These are phyloP conservation scores for Leucoraja erinaceus DNA, from an alignment of 2,113 vertebrate genomes.

Conservation along the genomic window DNA sequence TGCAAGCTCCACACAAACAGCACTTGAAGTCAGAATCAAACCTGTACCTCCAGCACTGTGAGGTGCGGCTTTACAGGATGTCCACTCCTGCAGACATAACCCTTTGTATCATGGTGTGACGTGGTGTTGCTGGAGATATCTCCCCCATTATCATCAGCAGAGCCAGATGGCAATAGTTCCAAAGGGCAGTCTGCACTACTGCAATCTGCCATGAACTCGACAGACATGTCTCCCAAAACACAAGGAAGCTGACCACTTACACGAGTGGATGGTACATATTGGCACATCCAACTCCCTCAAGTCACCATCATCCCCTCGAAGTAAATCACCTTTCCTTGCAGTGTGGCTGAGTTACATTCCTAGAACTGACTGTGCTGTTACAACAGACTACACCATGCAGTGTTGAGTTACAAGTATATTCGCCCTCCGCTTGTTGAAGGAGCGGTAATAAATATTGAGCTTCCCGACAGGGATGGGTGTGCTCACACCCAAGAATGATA, in stretches of 20 bases:
- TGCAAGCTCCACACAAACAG: too few species aligned
- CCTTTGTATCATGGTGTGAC: too few species aligned
- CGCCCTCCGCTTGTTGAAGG: neutral
- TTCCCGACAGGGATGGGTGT: too few species aligned
- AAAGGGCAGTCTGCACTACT: neutral
- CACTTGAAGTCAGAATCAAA: too few species aligned
- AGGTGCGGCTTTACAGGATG: too few species aligned
- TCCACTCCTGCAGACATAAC: too few species aligned
- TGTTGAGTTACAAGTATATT: neutral
- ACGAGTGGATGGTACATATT: too few species aligned
- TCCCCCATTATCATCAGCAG: neutral
- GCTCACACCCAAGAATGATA: neutral
- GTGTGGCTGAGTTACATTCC: neutral
- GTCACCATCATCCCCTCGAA: neutral
- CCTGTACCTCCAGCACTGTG: too few species aligned
- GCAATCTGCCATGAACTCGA: neutral
- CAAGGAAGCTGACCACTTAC: neutral
- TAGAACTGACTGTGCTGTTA: neutral
- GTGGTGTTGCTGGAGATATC: too few species aligned
- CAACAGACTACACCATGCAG: neutral
- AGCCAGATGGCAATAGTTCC: neutral
- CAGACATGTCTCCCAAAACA: too few species aligned
- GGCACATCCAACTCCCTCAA: neutral
- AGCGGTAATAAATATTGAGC: neutral
- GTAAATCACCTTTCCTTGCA: neutral